Conservation (phyloP, 2,797 vertebrate species). For the Apodemus agrarius region DNA sequence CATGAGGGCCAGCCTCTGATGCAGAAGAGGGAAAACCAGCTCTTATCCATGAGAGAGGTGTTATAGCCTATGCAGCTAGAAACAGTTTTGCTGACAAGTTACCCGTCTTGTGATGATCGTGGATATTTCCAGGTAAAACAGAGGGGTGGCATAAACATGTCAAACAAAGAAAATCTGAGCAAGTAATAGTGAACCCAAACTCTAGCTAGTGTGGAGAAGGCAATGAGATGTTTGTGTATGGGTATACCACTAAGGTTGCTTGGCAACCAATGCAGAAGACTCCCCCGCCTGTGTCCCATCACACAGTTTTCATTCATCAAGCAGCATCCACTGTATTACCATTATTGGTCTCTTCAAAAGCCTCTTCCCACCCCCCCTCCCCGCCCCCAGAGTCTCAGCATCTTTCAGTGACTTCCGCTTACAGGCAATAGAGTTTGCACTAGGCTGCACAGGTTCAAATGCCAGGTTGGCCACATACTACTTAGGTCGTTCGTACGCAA, state of each 20-base stretch:
- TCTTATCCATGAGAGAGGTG: slow-evolving; percentile 19
- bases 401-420: neutral
- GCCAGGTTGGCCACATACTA: neutral
- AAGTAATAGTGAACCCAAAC: neutral
- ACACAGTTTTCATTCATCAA: neutral
- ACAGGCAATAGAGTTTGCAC: too few relatives aligned
- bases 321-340: too few relatives aligned
- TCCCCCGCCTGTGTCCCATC: rapidly evolving
- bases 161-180: slow-evolving; percentile 18
- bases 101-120: neutral
- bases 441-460: neutral
- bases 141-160: neutral
- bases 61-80: neutral
- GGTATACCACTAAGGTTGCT: rapidly evolving
- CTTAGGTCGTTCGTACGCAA: neutral
- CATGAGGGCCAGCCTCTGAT: neutral
- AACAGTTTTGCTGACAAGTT: neutral
- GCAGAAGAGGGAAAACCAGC: neutral
- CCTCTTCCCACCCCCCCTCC: rapidly evolving
- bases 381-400: neutral
- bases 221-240: rapidly evolving
- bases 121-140: neutral
- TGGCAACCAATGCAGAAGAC: rapidly evolving
- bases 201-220: neutral
- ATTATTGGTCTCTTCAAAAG: neutral